phyloP scores from a whole-genome alignment of 1,140 invertebrate genomes.

The Anagrus nilaparvatae region DNA sequence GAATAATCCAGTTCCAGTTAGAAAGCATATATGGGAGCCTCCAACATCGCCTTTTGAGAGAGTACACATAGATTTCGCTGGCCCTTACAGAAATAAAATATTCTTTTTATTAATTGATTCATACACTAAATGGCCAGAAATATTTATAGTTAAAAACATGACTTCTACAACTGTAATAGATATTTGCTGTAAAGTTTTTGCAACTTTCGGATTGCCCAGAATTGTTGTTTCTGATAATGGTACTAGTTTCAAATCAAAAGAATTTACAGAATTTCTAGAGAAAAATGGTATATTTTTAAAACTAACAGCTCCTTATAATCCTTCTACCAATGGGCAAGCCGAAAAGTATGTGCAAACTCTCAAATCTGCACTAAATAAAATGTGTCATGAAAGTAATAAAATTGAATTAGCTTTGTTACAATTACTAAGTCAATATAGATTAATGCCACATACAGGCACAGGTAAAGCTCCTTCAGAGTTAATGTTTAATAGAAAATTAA shows the following conservation, averaged over 20 bases:
- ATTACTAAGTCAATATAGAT: constrained; percentile 21
- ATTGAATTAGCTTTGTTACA: constrained; percentile 16
- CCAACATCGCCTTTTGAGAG: constrained; percentile 14
- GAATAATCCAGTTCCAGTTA: constrained; percentile 16
- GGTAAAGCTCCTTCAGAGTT: constrained; percentile 12
- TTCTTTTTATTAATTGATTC: constrained; percentile 20
- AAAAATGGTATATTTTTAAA: constrained; percentile 9
- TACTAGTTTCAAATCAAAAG: constrained; percentile 28
- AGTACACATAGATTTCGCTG: constrained; percentile 19
- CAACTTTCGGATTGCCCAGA: constrained; percentile 27
- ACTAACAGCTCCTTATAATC: constrained; percentile 17
- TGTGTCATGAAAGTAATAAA: constrained; percentile 11
- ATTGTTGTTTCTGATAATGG: constrained; percentile 33
- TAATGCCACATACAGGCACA: constrained; percentile 14
- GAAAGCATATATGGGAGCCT: constrained; percentile 14
- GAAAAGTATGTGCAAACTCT: constrained; percentile 20
- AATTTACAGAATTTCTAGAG: constrained; percentile 26
- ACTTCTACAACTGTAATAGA: constrained; percentile 16
- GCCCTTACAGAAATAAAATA: constrained; percentile 8
- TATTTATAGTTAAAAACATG: constrained; percentile 7
- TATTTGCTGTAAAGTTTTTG: constrained; percentile 22
- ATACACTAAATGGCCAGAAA: constrained; percentile 18
- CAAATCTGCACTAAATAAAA: constrained; percentile 12
- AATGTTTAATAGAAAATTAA: constrained; percentile 12
- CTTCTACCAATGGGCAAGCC: constrained; percentile 18